Evolutionary conservation across 2,888 invertebrate genomes (phyloP).

Genomic region (Drosophila prostipennis): DNA sequence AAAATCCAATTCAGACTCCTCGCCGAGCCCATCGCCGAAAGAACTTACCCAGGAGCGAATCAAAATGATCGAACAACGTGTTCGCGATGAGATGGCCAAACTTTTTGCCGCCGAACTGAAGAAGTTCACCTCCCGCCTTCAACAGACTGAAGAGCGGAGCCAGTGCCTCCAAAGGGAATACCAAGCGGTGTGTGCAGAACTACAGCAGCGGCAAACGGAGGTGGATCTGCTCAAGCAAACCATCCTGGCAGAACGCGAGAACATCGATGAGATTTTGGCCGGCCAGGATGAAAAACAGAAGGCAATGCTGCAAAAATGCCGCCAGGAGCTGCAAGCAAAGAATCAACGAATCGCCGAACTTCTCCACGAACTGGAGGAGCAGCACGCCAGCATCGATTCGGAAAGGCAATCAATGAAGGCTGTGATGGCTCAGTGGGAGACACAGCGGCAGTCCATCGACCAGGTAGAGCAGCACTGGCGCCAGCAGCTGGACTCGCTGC

Average conservation of each 20-base stretch:
- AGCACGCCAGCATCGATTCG: conserved; percentile 83
- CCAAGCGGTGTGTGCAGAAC: conserved; percentile 67
- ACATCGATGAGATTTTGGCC: conserved; percentile 74
- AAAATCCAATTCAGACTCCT: conserved; percentile 7
- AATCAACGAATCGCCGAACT: conserved; percentile 83
- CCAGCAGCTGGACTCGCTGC: conserved; percentile 84
- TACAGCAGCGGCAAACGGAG: conserved; percentile 80
- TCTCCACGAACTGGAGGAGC: conserved; percentile 77
- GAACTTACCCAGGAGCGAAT: conserved; percentile 81
- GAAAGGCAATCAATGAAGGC: conserved; percentile 85
- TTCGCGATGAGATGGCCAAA: conserved; percentile 88
- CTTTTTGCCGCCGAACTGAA: conserved; percentile 87
- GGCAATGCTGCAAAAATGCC: conserved; percentile 74
- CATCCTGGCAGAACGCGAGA: conserved; percentile 82
- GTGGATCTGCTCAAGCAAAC: conserved; percentile 82
- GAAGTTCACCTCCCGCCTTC: conserved; percentile 84
- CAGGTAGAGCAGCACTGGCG: conserved; percentile 85
- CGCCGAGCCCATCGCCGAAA: conserved; percentile 71
- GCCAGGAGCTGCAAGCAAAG: conserved; percentile 83
- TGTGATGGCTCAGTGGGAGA: conserved; percentile 84
- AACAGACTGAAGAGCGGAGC: conserved; percentile 81
- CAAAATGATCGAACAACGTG: conserved; percentile 83
- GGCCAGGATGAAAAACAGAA: conserved; percentile 79
- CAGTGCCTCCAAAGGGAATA: conserved; percentile 74
- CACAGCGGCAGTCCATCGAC: conserved; percentile 85